These are phyloP conservation scores for Neosilurus mollespiculum DNA, from an alignment of 2,797 vertebrate genomes.

Conservation along the genomic window DNA sequence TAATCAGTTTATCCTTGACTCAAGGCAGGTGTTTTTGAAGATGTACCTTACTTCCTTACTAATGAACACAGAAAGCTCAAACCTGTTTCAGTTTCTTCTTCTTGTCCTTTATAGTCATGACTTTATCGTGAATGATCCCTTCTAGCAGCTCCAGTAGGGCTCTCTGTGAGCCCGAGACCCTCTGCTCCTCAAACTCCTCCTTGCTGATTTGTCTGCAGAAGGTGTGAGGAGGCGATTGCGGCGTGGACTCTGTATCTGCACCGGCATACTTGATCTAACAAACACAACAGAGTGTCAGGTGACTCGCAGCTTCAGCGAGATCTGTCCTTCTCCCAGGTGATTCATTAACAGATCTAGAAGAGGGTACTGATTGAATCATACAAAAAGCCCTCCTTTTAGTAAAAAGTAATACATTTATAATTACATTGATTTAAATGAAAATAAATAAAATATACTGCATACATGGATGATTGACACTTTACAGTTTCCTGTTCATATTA, in stretches of 20 bases:
- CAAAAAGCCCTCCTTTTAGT: neutral
- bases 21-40: too few species aligned
- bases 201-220: constrained; percentile 82
- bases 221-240: constrained; percentile 70
- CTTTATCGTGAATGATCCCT: constrained; percentile 82
- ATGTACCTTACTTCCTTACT: neutral
- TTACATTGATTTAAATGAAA: neutral
- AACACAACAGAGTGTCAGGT: neutral
- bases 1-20: too few species aligned
- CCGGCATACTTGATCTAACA: constrained; percentile 88
- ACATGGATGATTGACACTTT: neutral
- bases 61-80: constrained; percentile 16
- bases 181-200: constrained; percentile 84
- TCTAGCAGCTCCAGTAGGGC: constrained; percentile 84
- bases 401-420: neutral
- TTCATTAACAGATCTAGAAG: neutral
- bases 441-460: neutral
- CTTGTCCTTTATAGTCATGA: constrained; percentile 87
- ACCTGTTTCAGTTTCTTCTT: constrained; percentile 94
- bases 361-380: too few species aligned
- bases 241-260: constrained; percentile 78
- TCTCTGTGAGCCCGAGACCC: constrained; percentile 75
- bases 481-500: neutral
- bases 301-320: neutral
- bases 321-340: neutral